Conservation (phyloP, 2,888 invertebrate species). For the Megastigmus dorsalis region DNA sequence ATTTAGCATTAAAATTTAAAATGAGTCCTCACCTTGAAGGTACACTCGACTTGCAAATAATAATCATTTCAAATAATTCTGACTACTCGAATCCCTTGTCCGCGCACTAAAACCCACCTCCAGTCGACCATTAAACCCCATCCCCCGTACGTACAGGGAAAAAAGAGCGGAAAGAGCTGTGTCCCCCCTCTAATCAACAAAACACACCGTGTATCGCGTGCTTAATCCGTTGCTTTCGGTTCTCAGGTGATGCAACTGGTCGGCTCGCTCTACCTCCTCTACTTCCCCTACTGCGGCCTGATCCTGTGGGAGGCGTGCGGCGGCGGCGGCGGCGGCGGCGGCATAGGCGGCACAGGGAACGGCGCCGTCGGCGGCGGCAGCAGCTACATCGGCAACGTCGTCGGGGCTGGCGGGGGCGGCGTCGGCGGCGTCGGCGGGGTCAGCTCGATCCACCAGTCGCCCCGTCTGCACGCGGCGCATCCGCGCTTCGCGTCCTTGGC, state of each 20-base stretch:
- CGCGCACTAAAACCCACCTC: too few species aligned
- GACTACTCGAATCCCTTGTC: too few species aligned
- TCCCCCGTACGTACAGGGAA: too few species aligned
- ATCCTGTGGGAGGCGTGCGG: constrained; percentile 80
- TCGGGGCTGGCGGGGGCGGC: not conserved
- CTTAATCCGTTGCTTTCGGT: too few species aligned
- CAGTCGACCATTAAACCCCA: too few species aligned
- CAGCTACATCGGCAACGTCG: not conserved
- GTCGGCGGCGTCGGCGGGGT: not conserved
- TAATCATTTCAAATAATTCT: too few species aligned
- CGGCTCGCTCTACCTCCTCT: constrained; percentile 83
- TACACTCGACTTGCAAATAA: too few species aligned
- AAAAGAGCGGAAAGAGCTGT: too few species aligned
- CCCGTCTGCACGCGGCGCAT: constrained; percentile 55
- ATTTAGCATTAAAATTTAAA: too few species aligned
- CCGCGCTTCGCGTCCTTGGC: constrained; percentile 78
- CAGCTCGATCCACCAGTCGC: constrained; percentile 18
- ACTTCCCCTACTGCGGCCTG: constrained; percentile 84
- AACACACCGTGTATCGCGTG: too few species aligned
- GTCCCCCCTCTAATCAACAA: too few species aligned
- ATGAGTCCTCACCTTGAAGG: too few species aligned
- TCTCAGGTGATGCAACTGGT: constrained; percentile 83
- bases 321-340: constrained; percentile 70
- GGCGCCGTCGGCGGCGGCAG: not conserved
- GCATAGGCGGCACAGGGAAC: constrained; percentile 7